Base-by-base conservation (phyloP, 2,113 vertebrate species). In the Scatophagus argus region DNA sequence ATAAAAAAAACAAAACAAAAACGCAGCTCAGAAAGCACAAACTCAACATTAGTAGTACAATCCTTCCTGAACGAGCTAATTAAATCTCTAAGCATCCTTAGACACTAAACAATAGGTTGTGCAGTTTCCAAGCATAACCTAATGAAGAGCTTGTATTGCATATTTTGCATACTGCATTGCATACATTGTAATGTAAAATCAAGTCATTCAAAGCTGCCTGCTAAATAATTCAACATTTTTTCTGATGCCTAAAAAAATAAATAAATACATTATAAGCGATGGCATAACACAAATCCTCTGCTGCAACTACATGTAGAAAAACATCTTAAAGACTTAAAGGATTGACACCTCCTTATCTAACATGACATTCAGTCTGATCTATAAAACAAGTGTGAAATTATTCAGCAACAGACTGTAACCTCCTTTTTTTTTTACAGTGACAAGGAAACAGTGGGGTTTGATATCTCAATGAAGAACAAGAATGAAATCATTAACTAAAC, bases 401-500 rank as follows among this genome's bases (percentile, higher is more conserved):
- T 87, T 74, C 79, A 47, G 52, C 47, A 55, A 82, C 67, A 49
- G 70, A 86, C 52, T 81, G 62, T 78, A 87, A 89, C 84, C 84
- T 84, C n/a, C 34, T 56, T 62, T 62, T 8, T 56, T 62, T 62
- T 8, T 58, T 51, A 61, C 63, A 64, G 77, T 77, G 74, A 59
- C 75, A 81, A 85, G 51, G 51, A 85, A 67, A 78, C 64, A 49
- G 54, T 23, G 74, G 25, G 81, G 64, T 79, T 82, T 89, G 86
- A 90, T 81, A 66, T 83, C 71, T 85, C 83, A 90, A 79, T 87
- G 77, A 83, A 66, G 76, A 86, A 73, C 84, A 73, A 84, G 79
- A 91, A 90, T 87, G 81, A 88, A 91, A 91, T 84, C 85, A 91
- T 87, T 81, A 90, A 87, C 84, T 76, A 27, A 75, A 88, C 74